phyloP scores from a whole-genome alignment of 2,113 vertebrate species.

The Calonectris borealis region DNA sequence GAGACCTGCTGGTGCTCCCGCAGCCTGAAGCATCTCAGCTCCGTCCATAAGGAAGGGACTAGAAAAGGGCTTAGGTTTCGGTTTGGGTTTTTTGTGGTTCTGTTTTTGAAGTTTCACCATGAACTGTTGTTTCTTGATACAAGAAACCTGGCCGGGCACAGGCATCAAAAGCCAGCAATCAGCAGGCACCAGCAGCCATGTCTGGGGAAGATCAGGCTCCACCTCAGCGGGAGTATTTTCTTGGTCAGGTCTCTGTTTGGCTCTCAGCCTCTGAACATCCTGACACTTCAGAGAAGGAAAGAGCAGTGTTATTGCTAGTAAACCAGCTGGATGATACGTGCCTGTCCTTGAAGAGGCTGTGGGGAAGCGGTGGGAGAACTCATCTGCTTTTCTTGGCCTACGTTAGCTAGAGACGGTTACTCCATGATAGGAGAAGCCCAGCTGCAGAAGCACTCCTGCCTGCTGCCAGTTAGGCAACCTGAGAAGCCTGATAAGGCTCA shows the following conservation, averaged over 20 bases:
- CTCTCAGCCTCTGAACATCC: neutral
- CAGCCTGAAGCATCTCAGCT: neutral
- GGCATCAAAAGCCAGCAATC: neutral
- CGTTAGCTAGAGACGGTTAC: neutral
- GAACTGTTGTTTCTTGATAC: neutral
- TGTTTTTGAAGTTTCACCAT: neutral
- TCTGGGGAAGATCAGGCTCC: neutral
- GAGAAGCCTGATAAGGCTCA: conserved; percentile 25
- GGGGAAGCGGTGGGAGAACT: neutral
- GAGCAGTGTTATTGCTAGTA: accelerated
- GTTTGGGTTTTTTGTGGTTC: neutral
- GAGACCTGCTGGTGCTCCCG: neutral
- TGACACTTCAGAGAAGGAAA: neutral
- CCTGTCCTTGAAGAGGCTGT: neutral
- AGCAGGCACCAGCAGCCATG: neutral
- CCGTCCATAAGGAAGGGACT: neutral
- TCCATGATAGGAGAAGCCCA: neutral
- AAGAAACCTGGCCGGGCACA: neutral
- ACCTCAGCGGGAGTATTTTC: neutral
- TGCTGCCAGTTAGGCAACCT: neutral
- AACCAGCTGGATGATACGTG: accelerated
- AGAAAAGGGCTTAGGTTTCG: neutral
- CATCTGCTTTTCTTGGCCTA: neutral
- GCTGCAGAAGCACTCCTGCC: neutral
- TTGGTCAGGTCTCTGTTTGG: neutral